Evolutionary conservation across 2,797 vertebrate species (phyloP).

Genomic region (Amphiprion clarkii): DNA sequence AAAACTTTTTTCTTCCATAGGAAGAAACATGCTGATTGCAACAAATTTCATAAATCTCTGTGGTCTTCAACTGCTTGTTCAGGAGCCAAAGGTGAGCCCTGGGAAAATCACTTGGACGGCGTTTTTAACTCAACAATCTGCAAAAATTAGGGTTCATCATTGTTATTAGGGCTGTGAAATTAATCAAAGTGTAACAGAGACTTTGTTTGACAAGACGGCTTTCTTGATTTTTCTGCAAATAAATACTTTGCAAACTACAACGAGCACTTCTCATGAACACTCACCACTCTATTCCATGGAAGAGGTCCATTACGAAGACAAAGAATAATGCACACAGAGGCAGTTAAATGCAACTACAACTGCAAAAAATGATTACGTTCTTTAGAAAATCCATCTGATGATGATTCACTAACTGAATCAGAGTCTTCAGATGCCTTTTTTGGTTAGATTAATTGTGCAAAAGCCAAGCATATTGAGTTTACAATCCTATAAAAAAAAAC

Average conservation of each 20-base stretch:
- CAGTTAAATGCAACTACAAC: not conserved
- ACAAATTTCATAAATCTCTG: conserved; percentile 27
- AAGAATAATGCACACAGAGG: not conserved
- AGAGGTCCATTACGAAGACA: not conserved
- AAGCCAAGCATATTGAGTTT: not conserved
- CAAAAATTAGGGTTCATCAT: not conserved
- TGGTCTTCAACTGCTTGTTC: conserved; percentile 19
- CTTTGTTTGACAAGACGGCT: not conserved
- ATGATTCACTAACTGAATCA: not conserved
- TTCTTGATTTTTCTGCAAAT: not conserved
- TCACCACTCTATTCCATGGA: too few species aligned
- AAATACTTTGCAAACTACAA: not conserved
- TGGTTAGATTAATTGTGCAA: not conserved
- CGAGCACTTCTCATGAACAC: too few species aligned
- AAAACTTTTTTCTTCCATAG: conserved; percentile 29
- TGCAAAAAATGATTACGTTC: not conserved
- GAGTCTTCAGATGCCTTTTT: not conserved
- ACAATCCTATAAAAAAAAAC: not conserved
- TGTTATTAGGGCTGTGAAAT: not conserved
- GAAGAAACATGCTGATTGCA: conserved; percentile 41
- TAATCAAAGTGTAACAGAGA: not conserved
- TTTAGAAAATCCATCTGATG: not conserved
- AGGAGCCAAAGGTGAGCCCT: conserved; percentile 22
- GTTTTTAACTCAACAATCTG: conserved; percentile 1
- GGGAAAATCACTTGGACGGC: not conserved